phyloP scores from a whole-genome alignment of 2,113 vertebrate genomes.

The rabbit (Oryctolagus cuniculus) region DNA sequence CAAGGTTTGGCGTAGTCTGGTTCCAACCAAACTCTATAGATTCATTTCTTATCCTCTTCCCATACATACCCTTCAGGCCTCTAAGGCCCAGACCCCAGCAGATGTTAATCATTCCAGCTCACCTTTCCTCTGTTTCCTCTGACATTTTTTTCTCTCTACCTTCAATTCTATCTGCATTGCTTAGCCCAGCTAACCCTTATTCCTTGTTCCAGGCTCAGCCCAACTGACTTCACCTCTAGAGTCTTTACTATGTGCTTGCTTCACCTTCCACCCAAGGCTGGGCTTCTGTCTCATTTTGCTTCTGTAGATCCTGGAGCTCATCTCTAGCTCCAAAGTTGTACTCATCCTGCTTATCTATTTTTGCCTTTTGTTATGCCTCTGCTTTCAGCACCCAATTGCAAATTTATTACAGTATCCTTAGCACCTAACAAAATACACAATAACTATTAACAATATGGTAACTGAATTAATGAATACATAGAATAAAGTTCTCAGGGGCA shows the following conservation, averaged over 20 bases:
- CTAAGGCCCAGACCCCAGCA: not conserved
- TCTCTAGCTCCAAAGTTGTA: too few relatives aligned
- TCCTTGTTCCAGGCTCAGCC: not conserved
- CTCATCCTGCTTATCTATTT: not conserved
- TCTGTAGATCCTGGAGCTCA: too few relatives aligned
- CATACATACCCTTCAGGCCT: accelerated
- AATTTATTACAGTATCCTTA: not conserved
- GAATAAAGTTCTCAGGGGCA: conserved; percentile 4
- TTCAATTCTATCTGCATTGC: not conserved
- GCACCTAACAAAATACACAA: not conserved
- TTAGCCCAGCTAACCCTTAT: not conserved
- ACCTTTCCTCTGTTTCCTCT: not conserved
- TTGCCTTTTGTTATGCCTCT: not conserved
- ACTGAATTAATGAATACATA: not conserved
- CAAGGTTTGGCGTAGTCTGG: not conserved
- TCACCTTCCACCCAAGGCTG: not conserved
- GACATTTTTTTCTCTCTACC: not conserved
- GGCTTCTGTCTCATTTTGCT: not conserved
- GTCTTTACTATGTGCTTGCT: not conserved
- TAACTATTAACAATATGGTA: not conserved
- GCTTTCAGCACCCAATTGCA: not conserved
- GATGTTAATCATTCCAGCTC: not conserved
- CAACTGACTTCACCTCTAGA: not conserved
- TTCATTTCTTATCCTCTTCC: not conserved
- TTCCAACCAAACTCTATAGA: not conserved